These are phyloP conservation scores for Crossaster papposus DNA, from an alignment of 53 echinoderm and acorn worm genomes.

Conservation along the genomic window DNA sequence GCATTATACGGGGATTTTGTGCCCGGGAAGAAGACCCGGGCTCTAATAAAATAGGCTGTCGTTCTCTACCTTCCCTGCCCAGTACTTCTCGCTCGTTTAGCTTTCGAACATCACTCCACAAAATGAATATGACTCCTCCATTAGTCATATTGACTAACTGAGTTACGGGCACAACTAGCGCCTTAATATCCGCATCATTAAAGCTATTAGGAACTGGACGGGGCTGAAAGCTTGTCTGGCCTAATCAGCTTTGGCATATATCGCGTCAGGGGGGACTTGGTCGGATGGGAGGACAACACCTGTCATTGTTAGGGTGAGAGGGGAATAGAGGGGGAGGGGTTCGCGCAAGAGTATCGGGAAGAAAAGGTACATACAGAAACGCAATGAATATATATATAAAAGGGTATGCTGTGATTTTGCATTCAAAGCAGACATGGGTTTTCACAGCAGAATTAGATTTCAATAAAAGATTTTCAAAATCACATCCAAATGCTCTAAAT, in stretches of 20 bases:
- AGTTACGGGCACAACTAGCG: conserved; percentile 44
- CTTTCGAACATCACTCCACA: conserved; percentile 31
- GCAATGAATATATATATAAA: too few relatives aligned
- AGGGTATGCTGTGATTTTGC: too few relatives aligned
- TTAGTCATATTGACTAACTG: conserved; percentile 64
- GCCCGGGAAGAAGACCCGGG: neutral
- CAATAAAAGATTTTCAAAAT: too few relatives aligned
- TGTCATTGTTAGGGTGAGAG: conserved; percentile 41
- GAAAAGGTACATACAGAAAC: neutral
- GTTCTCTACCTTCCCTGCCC: too few relatives aligned
- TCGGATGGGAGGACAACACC: conserved; percentile 31
- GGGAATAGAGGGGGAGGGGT: conserved; percentile 7
- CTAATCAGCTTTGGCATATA: conserved; percentile 57
- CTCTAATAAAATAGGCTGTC: neutral
- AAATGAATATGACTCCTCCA: conserved; percentile 56
- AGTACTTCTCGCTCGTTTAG: conserved; percentile 18
- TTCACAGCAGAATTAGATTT: too few relatives aligned
- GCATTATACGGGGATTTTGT: conserved; percentile 16
- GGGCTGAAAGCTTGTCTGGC: conserved; percentile 34
- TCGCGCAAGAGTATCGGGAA: neutral
- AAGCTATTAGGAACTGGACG: conserved; percentile 35
- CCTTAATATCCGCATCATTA: conserved; percentile 57
- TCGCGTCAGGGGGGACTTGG: conserved; percentile 24
- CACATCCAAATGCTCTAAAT: too few relatives aligned
- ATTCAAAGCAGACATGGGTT: too few relatives aligned